These are phyloP conservation scores for Andinoacara biseriatus DNA, from an alignment of 2,113 vertebrate genomes.

Conservation along the genomic window DNA sequence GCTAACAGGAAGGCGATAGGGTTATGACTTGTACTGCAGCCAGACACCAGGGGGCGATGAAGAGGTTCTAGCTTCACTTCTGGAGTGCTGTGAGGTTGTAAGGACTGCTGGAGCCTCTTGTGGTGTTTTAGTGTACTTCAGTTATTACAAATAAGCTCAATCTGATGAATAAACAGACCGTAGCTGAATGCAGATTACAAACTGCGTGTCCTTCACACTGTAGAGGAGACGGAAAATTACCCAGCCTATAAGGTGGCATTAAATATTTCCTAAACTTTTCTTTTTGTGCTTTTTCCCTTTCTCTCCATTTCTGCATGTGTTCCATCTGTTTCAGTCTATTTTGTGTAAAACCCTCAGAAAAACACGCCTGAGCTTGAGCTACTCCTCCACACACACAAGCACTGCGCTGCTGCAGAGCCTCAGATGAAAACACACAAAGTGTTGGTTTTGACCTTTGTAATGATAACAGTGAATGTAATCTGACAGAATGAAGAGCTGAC, in stretches of 20 bases:
- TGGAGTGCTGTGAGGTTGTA: background rate
- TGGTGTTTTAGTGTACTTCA: background rate
- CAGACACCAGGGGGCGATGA: background rate
- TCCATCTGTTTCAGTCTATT: background rate
- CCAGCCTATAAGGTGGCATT: background rate
- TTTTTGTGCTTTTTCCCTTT: background rate
- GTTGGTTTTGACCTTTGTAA: background rate
- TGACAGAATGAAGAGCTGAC: background rate
- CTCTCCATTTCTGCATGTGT: no score
- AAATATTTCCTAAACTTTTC: background rate
- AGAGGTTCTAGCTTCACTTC: no score
- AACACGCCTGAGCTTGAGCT: background rate
- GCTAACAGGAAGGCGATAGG: background rate
- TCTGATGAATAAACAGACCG: conserved; percentile 18
- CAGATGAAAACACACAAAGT: background rate
- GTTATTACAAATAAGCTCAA: background rate
- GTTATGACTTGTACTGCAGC: background rate
- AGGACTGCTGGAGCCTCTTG: background rate
- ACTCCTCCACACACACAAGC: background rate
- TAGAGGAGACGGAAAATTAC: background rate
- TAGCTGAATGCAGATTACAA: background rate
- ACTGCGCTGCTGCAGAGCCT: background rate
- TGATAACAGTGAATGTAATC: background rate
- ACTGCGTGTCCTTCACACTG: background rate
- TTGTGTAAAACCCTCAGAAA: background rate